Percentiles rank a stretch among this genome's conserved stretches.
These are phyloP conservation scores for Dasypolia templi DNA, from an alignment of 2,888 invertebrate genomes.

Conservation along the genomic window DNA sequence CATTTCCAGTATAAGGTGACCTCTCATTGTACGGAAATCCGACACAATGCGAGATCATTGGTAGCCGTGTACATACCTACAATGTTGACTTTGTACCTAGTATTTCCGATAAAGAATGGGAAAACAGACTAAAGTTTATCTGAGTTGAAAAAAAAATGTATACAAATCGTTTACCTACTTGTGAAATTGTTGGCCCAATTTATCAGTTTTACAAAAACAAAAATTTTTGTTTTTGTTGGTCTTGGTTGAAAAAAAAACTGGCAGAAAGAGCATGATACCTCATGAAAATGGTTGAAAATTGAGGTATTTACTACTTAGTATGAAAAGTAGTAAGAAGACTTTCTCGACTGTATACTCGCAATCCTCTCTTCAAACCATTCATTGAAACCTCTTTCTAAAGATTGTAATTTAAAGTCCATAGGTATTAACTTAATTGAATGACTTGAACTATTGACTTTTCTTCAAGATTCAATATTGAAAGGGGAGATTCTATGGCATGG, in stretches of 20 bases:
- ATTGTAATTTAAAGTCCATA: constrained; percentile 20
- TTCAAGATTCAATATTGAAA: constrained; percentile 3
- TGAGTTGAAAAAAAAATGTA: constrained; percentile 22
- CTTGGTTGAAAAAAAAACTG: background rate
- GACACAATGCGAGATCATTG: too few relatives aligned
- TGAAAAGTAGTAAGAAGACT: constrained; percentile 21
- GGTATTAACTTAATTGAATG: constrained; percentile 52
- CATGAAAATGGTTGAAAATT: background rate
- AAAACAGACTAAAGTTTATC: constrained; percentile 37
- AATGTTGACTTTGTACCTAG: constrained; percentile 7
- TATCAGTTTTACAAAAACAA: constrained; percentile 19
- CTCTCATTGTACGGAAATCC: too few relatives aligned
- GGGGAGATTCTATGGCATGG: background rate
- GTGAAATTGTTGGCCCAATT: constrained; percentile 11
- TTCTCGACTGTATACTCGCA: constrained; percentile 17
- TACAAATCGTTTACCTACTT: background rate
- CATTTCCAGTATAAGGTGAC: too few relatives aligned
- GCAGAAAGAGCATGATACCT: background rate
- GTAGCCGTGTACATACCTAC: too few relatives aligned
- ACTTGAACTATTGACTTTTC: constrained; percentile 42
- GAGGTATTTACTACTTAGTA: background rate
- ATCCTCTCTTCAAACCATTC: constrained; percentile 14
- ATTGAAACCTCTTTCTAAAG: constrained; percentile 30
- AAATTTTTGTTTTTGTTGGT: background rate
- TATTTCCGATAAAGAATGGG: constrained; percentile 22